Percentiles rank a stretch among this genome's conserved stretches.
Evolutionary conservation across 2,797 vertebrate genomes (phyloP).

Genomic region (Cynopterus sphinx): DNA sequence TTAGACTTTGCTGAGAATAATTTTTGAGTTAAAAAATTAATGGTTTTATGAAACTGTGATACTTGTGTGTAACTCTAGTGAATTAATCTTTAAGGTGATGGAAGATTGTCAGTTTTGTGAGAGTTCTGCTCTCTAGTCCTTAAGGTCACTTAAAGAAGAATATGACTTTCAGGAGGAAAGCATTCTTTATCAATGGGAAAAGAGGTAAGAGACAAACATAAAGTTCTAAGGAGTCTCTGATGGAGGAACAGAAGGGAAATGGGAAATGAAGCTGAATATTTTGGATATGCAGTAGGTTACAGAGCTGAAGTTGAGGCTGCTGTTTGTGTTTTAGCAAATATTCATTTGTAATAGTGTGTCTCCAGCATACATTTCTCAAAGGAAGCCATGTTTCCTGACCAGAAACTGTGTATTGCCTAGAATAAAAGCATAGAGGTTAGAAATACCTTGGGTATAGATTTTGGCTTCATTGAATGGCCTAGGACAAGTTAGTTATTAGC

Average conservation of each 20-base stretch:
- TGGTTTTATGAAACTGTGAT: slow-evolving; percentile 53
- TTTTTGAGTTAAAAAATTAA: slow-evolving; percentile 75
- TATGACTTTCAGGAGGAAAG: not conserved
- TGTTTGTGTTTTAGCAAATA: slow-evolving; percentile 6
- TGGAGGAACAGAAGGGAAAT: not conserved
- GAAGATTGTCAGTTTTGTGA: slow-evolving; percentile 53
- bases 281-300: not conserved
- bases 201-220: not conserved
- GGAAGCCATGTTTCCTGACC: not conserved
- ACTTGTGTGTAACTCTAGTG: not conserved
- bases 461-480: not conserved
- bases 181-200: slow-evolving; percentile 13
- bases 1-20: slow-evolving; percentile 75
- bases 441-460: not conserved
- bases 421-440: not conserved
- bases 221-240: slow-evolving; percentile 5
- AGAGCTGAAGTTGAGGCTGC: not conserved
- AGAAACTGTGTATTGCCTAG: not conserved
- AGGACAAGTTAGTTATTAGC: not conserved
- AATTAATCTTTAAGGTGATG: slow-evolving; percentile 49
- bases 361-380: slow-evolving; percentile 8
- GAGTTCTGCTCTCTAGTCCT: slow-evolving; percentile 32
- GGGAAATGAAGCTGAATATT: not conserved
- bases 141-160: slow-evolving; percentile 50
- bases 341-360: not conserved